Percentiles rank a stretch among this genome's conserved stretches.
Evolutionary conservation across 2,888 invertebrate genomes (phyloP).

Genomic region (Aphidius colemani): DNA sequence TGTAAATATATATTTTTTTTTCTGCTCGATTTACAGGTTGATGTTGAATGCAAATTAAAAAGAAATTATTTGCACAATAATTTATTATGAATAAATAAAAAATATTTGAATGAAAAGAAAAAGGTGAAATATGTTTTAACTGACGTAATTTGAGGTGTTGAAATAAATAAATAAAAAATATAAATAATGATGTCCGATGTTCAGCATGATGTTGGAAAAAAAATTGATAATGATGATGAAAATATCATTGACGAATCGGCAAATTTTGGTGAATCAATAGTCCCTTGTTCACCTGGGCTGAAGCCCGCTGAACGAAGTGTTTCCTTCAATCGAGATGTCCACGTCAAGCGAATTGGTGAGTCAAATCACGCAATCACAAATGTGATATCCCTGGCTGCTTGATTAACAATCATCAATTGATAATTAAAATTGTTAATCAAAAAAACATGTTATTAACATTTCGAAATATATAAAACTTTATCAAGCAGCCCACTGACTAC

Average conservation of each 20-base stretch:
- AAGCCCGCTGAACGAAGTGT: conserved; percentile 70
- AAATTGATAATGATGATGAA: conserved; percentile 39
- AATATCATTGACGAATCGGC: conserved; percentile 39
- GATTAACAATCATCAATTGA: conserved; percentile 39
- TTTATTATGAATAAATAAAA: conserved; percentile 16
- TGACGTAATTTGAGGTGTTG: conserved; percentile 27
- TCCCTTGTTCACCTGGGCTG: conserved; percentile 56
- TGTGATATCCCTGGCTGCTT: conserved; percentile 41
- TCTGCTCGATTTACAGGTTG: too few relatives aligned
- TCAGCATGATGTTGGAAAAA: conserved; percentile 30
- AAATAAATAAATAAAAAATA: too few relatives aligned
- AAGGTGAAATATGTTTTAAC: conserved; percentile 24
- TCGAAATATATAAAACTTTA: too few relatives aligned
- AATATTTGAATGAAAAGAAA: conserved; percentile 23
- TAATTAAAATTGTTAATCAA: not conserved
- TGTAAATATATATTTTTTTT: too few relatives aligned
- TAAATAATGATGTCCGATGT: conserved; percentile 62
- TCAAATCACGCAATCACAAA: conserved; percentile 50
- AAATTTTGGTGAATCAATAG: conserved; percentile 39
- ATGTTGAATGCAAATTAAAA: too few relatives aligned
- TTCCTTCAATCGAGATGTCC: conserved; percentile 89
- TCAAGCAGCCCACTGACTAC: too few relatives aligned
- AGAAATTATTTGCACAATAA: conserved; percentile 5
- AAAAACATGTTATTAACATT: too few relatives aligned
- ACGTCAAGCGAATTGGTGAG: conserved; percentile 89